Evolutionary conservation across 1,140 invertebrate species (phyloP).

Genomic region (Drosophila sturtevanti): DNA sequence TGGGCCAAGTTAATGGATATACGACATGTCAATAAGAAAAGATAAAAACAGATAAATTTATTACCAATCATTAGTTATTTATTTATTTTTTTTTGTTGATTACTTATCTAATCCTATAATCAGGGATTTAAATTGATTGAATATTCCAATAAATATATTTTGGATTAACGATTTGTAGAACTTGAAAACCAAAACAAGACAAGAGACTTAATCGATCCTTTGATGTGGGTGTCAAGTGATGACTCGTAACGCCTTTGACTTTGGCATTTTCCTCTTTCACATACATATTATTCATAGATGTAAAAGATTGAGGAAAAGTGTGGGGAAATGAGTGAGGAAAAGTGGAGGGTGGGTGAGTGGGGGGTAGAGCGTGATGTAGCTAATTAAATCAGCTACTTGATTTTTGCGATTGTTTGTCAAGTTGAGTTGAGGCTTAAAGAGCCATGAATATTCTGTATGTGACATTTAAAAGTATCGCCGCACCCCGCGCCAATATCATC

Average conservation of each 20-base stretch:
- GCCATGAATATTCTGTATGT: conserved; percentile 3
- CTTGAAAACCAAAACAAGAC: not conserved
- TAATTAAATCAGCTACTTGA: conserved; percentile 51
- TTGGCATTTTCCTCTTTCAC: not conserved
- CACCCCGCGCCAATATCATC: not conserved
- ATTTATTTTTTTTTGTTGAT: no score
- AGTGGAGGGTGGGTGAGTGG: no score
- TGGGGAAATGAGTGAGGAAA: not conserved
- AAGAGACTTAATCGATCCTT: not conserved
- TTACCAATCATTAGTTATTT: no score
- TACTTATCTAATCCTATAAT: no score
- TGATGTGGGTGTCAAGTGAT: not conserved
- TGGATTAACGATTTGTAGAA: no score
- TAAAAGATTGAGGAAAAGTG: not conserved
- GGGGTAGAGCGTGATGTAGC: not conserved
- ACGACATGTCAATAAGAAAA: no score
- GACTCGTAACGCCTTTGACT: not conserved
- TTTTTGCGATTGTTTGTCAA: conserved; percentile 36
- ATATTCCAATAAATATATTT: no score
- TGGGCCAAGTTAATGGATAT: no score
- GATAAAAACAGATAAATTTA: no score
- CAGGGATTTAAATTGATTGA: no score
- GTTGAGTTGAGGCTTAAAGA: conserved; percentile 29
- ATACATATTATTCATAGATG: not conserved
- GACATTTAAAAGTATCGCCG: not conserved